A percentile compares a stretch with the other conserved stretches of the same genome.
These are phyloP conservation scores for Ametastegia equiseti DNA, from an alignment of 2,888 invertebrate genomes.

Conservation along the genomic window DNA sequence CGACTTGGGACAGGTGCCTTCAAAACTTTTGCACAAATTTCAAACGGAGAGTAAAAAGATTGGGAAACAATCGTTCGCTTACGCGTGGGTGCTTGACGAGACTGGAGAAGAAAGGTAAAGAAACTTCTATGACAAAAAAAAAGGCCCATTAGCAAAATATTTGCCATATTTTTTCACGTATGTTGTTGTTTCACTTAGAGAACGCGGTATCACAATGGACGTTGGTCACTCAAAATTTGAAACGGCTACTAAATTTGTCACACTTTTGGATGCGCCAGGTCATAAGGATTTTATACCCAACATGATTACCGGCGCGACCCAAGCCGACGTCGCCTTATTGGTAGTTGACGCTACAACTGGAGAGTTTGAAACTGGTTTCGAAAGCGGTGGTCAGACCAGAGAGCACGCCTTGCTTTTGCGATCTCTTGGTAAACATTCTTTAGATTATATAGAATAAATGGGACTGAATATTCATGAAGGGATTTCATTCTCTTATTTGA, in stretches of 20 bases:
- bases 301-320: constrained; percentile 99
- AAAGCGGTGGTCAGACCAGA: constrained; percentile 97
- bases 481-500: not conserved
- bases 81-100: constrained; percentile 99
- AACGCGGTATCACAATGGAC: constrained; percentile 99
- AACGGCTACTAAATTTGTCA: constrained; percentile 88
- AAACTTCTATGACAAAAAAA: not conserved
- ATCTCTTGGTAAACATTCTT: constrained; percentile 78
- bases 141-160: not conserved
- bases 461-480: no score
- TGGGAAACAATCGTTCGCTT: constrained; percentile 98
- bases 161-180: not conserved
- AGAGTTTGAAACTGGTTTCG: constrained; percentile 99
- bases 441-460: not conserved
- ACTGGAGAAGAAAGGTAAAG: constrained; percentile 94
- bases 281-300: constrained; percentile 99
- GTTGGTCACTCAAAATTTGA: constrained; percentile 96
- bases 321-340: constrained; percentile 97
- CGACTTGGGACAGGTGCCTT: constrained; percentile 85
- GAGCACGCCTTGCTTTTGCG: constrained; percentile 97
- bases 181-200: constrained; percentile 75
- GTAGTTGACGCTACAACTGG: constrained; percentile 98
- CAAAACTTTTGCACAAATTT: constrained; percentile 87
- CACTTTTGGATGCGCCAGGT: constrained; percentile 97
- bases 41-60: constrained; percentile 98